Percentiles rank a stretch among this genome's conserved stretches.
Conservation (phyloP, 2,888 invertebrate genomes). For the Trichogramma evanescens region DNA sequence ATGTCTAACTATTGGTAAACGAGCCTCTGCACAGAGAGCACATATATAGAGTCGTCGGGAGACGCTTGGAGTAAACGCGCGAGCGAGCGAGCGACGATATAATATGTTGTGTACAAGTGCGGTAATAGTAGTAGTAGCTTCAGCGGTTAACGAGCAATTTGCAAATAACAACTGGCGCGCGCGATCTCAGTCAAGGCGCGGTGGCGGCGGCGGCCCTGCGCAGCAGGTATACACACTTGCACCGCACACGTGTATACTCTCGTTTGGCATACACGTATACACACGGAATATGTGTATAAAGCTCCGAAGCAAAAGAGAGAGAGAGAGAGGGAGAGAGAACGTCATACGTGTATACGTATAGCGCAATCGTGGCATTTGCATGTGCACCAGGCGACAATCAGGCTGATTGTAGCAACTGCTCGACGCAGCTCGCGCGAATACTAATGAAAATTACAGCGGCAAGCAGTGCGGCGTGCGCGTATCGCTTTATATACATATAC, state of each 20-base stretch:
- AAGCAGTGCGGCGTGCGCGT: background rate
- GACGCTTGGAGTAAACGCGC: no score
- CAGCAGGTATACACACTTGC: no score
- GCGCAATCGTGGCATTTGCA: no score
- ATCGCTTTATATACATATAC: background rate
- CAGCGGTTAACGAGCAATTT: conserved; percentile 24
- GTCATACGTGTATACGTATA: no score
- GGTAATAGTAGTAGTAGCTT: no score
- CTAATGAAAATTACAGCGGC: conserved; percentile 25
- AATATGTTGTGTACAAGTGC: no score
- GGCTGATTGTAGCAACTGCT: conserved; percentile 24
- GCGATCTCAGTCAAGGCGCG: background rate
- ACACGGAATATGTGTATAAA: background rate
- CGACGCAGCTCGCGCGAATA: conserved; percentile 20
- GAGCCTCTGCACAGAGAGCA: background rate
- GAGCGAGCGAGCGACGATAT: no score
- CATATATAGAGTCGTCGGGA: background rate
- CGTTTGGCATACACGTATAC: background rate
- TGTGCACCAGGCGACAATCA: conserved; percentile 26
- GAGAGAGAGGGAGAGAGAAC: no score
- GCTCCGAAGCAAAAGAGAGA: no score
- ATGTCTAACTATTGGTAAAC: no score
- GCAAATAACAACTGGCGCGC: conserved; percentile 23
- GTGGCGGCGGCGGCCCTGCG: no score
- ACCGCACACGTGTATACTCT: background rate